Conservation (phyloP, 2,113 vertebrate genomes). For the Lycocorax pyrrhopterus region DNA sequence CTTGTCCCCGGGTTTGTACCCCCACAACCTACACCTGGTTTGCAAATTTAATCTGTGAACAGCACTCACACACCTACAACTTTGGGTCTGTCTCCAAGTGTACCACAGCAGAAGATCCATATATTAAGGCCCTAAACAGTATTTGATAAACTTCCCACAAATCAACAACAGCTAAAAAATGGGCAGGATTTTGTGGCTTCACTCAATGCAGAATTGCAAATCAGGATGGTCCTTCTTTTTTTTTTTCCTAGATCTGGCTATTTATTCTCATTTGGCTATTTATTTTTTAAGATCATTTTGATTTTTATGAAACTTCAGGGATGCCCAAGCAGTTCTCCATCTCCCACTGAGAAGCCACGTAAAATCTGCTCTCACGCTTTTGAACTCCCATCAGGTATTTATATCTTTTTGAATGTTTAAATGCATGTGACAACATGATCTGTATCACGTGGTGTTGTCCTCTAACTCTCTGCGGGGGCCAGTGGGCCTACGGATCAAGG, state of each 20-base stretch:
- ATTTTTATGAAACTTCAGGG: neutral
- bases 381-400: neutral
- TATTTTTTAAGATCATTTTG: neutral
- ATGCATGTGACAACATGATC: neutral
- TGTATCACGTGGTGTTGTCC: accelerated
- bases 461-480: neutral
- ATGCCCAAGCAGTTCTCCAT: neutral
- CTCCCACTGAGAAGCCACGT: neutral
- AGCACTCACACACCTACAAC: neutral
- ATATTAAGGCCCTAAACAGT: neutral
- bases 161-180: neutral
- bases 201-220: accelerated
- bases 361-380: neutral
- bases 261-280: neutral
- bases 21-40: neutral
- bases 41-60: neutral
- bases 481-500: too few relatives aligned
- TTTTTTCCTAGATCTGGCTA: neutral
- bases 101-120: neutral
- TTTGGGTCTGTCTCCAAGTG: accelerated
- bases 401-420: neutral
- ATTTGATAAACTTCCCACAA: neutral
- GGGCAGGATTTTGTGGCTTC: neutral
- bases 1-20: neutral
- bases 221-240: too few relatives aligned